A percentile compares a stretch with the other conserved stretches of the same genome.
Evolutionary conservation across 2,113 vertebrate genomes (phyloP).

Genomic region (Megaleporinus macrocephalus): DNA sequence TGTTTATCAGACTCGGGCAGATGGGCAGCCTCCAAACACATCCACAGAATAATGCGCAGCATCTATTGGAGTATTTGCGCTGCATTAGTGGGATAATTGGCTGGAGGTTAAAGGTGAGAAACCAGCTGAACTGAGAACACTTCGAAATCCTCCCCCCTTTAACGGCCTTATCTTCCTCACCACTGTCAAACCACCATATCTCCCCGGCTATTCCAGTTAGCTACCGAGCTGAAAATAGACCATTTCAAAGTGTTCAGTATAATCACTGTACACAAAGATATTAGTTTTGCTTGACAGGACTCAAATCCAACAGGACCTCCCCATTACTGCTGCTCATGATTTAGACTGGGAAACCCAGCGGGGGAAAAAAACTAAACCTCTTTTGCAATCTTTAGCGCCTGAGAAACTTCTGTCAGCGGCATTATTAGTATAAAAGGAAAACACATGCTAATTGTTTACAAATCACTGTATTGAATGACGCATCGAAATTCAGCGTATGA

Average conservation of each 20-base stretch:
- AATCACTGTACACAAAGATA: background rate
- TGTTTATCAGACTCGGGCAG: no score
- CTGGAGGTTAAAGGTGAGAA: slow-evolving; percentile 1
- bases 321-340: background rate
- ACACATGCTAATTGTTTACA: background rate
- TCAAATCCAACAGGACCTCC: background rate
- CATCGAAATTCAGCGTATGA: background rate
- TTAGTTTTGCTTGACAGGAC: background rate
- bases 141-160: background rate
- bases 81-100: background rate
- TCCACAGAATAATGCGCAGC: no score
- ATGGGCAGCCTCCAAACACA: no score
- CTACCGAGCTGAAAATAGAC: background rate
- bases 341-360: background rate
- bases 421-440: background rate
- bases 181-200: background rate
- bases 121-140: background rate
- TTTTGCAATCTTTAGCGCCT: background rate
- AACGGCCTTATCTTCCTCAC: background rate
- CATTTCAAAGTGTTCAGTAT: background rate
- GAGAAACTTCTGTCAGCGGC: background rate
- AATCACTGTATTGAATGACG: background rate
- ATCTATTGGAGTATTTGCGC: slow-evolving; percentile 6
- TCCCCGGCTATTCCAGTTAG: background rate
- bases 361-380: no score